Percentiles rank a stretch among this genome's conserved stretches.
Evolutionary conservation across 2,797 vertebrate species (phyloP).

Genomic region (Streptopelia turtur): DNA sequence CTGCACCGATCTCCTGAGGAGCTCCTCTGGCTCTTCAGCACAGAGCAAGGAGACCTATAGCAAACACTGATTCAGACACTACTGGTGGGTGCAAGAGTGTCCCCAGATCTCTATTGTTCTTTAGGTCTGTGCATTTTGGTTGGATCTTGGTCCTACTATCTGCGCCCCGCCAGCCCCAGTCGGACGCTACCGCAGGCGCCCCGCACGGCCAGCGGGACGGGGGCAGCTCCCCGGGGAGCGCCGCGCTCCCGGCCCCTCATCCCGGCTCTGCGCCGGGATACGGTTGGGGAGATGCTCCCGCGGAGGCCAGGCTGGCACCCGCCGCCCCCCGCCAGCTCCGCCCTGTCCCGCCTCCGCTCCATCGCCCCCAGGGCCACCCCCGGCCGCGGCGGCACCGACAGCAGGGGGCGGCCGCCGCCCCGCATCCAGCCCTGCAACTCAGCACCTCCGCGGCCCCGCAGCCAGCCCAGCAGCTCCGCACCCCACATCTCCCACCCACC

Average conservation of each 20-base stretch:
- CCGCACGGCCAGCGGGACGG: too few species aligned
- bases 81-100: not conserved
- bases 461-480: not conserved
- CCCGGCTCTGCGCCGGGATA: too few species aligned
- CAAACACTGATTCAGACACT: too few species aligned
- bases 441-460: not conserved
- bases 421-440: not conserved
- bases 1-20: not conserved
- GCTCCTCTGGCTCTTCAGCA: not conserved
- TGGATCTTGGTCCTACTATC: not conserved
- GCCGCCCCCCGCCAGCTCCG: not conserved
- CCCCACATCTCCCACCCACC: fast-evolving
- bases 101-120: not conserved
- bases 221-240: not conserved
- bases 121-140: not conserved
- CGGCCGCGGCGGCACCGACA: not conserved
- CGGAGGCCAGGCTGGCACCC: not conserved
- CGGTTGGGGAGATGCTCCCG: not conserved
- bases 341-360: not conserved
- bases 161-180: too few species aligned
- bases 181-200: not conserved
- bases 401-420: slow-evolving; percentile 14
- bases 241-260: not conserved
- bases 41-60: not conserved
- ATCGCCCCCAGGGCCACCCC: too few species aligned